These are phyloP conservation scores for Rousettus madagascariensis DNA, from an alignment of 2,797 vertebrate genomes.

Conservation along the genomic window DNA sequence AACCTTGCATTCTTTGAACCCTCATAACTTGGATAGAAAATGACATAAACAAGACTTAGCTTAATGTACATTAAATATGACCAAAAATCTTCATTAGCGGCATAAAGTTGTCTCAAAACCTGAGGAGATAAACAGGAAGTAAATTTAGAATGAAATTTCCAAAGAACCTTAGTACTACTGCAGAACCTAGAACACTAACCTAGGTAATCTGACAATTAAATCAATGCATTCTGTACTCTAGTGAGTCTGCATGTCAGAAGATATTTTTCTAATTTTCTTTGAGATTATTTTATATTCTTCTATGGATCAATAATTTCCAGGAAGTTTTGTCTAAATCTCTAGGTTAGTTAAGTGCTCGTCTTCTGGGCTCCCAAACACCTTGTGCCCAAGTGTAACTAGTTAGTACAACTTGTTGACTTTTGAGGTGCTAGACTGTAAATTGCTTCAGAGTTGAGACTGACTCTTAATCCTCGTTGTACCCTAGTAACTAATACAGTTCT, in stretches of 20 bases:
- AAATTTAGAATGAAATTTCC: conserved; percentile 24
- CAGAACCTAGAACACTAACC: not conserved
- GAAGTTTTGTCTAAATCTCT: not conserved
- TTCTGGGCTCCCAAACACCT: not conserved
- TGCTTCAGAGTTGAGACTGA: not conserved
- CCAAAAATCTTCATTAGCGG: not conserved
- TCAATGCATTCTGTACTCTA: not conserved
- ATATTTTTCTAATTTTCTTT: conserved; percentile 26
- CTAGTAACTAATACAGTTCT: not conserved
- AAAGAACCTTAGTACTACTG: not conserved
- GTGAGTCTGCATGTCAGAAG: not conserved
- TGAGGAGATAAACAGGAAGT: not conserved
- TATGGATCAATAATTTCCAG: not conserved
- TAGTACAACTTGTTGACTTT: not conserved
- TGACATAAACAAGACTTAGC: not conserved
- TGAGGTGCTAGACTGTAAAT: not conserved
- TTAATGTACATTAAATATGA: not conserved
- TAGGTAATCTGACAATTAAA: conserved; percentile 10
- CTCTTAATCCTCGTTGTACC: not conserved
- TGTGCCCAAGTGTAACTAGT: not conserved
- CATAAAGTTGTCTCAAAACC: not conserved
- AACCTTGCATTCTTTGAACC: conserved; percentile 1
- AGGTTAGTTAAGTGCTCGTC: not conserved
- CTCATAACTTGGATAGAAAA: not conserved
- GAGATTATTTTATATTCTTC: conserved; percentile 9